Percentiles rank a stretch among this genome's conserved stretches.
These are phyloP conservation scores for Pterocles gutturalis DNA, from an alignment of 2,113 vertebrate species.

Conservation along the genomic window DNA sequence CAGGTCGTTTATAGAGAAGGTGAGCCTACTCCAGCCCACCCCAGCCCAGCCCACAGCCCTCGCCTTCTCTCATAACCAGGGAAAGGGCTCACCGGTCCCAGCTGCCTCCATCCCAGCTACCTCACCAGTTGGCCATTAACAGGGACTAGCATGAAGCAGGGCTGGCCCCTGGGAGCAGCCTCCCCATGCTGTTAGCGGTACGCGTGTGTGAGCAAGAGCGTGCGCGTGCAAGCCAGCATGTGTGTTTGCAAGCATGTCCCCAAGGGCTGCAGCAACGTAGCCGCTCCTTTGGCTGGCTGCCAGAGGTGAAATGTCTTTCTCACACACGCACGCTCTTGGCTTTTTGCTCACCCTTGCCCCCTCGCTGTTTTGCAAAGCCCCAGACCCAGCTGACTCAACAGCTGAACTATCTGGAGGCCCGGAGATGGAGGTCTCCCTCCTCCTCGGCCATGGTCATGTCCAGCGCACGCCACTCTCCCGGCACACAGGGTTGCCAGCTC, in stretches of 20 bases:
- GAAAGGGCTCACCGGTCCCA: neutral
- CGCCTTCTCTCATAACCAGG: neutral
- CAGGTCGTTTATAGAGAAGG: neutral
- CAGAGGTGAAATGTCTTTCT: neutral
- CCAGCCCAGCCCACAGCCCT: neutral
- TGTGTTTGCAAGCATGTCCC: neutral
- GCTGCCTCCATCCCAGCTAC: neutral
- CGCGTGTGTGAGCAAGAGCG: neutral
- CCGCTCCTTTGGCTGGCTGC: neutral
- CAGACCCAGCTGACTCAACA: slow-evolving; percentile 2
- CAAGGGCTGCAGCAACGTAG: neutral
- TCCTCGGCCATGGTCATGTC: accelerated
- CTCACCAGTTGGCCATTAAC: slow-evolving; percentile 14
- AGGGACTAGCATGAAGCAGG: neutral
- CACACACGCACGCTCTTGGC: neutral
- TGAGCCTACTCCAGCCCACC: neutral
- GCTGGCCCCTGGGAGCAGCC: neutral
- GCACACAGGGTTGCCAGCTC: neutral
- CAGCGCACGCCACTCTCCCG: accelerated
- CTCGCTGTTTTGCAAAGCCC: neutral
- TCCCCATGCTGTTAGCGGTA: neutral
- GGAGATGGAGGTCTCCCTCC: neutral
- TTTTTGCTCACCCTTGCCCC: slow-evolving; percentile 13
- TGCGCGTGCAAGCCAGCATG: neutral
- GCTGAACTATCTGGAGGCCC: neutral